Evolutionary conservation across 2,113 vertebrate species (phyloP), one percentile per base, ranked within the genome.

Genomic region (Strigops habroptila): DNA sequence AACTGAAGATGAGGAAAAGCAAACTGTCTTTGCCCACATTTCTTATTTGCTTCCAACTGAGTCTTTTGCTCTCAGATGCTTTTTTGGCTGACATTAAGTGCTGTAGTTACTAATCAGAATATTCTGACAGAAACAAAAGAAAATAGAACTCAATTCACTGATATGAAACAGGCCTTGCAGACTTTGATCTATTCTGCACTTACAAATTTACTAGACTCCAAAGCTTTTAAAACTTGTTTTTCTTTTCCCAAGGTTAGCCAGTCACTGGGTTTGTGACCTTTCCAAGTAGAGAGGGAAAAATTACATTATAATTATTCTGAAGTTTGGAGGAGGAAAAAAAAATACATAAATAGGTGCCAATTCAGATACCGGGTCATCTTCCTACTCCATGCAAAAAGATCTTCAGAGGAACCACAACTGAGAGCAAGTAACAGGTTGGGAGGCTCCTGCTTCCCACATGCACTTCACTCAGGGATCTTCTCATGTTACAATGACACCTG

Each of bases 401-500:
- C 52, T 87, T 77, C 48, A 49, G 62, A 82, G 28, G 31, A 76
- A 35, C 9, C 39, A 39, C 31, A 82, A 19, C 8, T 19, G 18
- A 88, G 15, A 79, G 30, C 79, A 82, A 43, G 27, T 49, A 41
- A 39, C 51, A 68, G 43, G 7, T 11, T 22, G 7, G 31, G 13
- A 59, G 28, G 57, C 22, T 46, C 67, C 30, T 1, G 0, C 63
- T n/a, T 88, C 67, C 57, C 43, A n/a, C 39, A 83, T 7, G 14
- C 48, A 60, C 86, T 64, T 80, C 4, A 1, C 44, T 33, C 1
- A 0, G 16, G 43, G 5, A 76, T 1, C 7, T 33, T 86, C 59
- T 91, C 52, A 41, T 16, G 10, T 80, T 86, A 44, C 67, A 15
- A 1, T 48, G 62, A 51, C 28, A 28, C 9, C 48, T 59, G 1